phyloP scores from a whole-genome alignment of 1,140 invertebrate species.

The Atta cephalotes region DNA sequence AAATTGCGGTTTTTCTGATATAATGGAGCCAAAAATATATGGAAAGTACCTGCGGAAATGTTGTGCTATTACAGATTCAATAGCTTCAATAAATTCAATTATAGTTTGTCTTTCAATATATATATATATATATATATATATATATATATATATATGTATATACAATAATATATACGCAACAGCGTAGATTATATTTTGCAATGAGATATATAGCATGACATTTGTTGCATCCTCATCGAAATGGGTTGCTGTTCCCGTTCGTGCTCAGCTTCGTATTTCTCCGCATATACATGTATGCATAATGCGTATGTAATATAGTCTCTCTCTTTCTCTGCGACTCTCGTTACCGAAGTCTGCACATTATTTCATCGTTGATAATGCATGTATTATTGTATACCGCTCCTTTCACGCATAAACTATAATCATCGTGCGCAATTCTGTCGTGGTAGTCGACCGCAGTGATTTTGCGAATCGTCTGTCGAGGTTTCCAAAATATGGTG shows the following conservation, averaged over 20 bases:
- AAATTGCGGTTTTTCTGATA: conserved; percentile 24
- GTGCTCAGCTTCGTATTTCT: conserved; percentile 38
- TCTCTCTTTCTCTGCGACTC: neutral
- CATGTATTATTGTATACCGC: neutral
- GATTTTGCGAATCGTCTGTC: conserved; percentile 9
- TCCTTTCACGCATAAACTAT: conserved; percentile 25
- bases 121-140: neutral
- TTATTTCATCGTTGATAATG: conserved; percentile 45
- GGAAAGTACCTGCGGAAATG: neutral
- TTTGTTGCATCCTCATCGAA: conserved; percentile 38
- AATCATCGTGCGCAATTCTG: conserved; percentile 11
- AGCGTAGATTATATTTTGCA: conserved; percentile 7
- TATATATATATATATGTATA: too few relatives aligned
- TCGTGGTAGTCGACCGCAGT: neutral
- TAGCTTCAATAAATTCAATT: conserved; percentile 20
- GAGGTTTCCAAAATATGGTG: conserved; percentile 7
- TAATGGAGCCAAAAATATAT: neutral
- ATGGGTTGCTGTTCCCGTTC: conserved; percentile 9
- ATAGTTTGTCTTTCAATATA: conserved; percentile 1
- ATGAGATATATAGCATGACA: neutral
- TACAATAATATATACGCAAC: neutral
- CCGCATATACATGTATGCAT: neutral
- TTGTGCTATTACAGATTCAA: conserved; percentile 6
- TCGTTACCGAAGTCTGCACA: neutral
- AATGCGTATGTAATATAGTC: neutral